Base-by-base conservation (phyloP, 2,888 invertebrate genomes). In the Mermis nigrescens region DNA sequence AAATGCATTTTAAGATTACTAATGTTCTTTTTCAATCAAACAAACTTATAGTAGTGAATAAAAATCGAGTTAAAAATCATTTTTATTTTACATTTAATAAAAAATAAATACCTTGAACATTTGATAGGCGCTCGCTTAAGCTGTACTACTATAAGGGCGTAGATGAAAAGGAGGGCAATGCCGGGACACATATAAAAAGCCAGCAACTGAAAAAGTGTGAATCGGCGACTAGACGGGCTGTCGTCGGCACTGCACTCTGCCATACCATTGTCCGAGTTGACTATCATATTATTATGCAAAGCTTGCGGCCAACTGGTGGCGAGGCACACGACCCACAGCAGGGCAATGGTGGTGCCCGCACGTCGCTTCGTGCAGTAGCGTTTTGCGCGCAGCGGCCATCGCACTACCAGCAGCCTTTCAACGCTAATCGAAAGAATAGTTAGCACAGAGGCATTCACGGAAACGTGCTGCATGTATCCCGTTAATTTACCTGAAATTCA, bases 401-500 rank as follows among this genome's bases (percentile, higher is more conserved):
- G 24, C 12, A 48, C 24, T 7, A 48, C 51, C n/a, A 48, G 7
- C 7, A 22, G 24, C 7, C 51, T 12, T 48, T 48, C 51, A 7
- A 48, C 51, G 26, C 51, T 48, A 7, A 48, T 48, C 7, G 51
- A 12, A 12, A 48, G 7, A 7, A 48, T 48, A 7, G 51, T 48
- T 7, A 12, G 7, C 7, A 48, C 24, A 12, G 51, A 48, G 7
- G 51, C 51, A 24, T 48, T 48, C 15, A 24, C 26, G 15, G 51
- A 19, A 12, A 48, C 7, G 24, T 48, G 24, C 24, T 48, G 51
- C 15, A 48, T n/a, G 7, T 22, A 24, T 4, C 7, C 19, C 7
- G 51, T 24, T 24, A 48, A 24, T 48, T 48, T 48, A 24, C 51
- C 51, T 48, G 51, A 24, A 48, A 48, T n/a, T n/a, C n/a, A n/a